Evolutionary conservation across 2,113 vertebrate genomes (phyloP).

Genomic region (Ciconia boyciana): DNA sequence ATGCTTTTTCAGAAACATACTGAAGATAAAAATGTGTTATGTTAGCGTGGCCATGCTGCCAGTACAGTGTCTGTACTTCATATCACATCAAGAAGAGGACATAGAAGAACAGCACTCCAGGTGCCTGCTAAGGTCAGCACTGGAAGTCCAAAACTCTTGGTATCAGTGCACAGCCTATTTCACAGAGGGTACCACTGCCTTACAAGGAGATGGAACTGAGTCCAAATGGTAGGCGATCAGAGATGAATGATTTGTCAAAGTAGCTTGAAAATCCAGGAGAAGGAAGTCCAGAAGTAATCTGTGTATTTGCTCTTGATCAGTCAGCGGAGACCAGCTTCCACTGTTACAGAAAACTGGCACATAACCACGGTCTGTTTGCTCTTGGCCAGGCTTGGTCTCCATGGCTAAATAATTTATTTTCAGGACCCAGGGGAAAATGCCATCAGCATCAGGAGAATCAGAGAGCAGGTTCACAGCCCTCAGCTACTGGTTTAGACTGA

Average conservation of each 20-base stretch:
- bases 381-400: neutral
- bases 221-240: neutral
- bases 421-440: neutral
- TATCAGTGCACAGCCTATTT: neutral
- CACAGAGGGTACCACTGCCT: neutral
- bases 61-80: neutral
- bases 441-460: neutral
- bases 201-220: neutral
- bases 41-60: neutral
- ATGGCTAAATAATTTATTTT: neutral
- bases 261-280: neutral
- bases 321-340: neutral
- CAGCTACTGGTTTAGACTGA: neutral
- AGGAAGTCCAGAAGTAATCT: neutral
- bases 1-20: neutral
- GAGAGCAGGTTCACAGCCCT: neutral
- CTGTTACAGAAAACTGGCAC: neutral
- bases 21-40: rapidly evolving
- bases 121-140: neutral
- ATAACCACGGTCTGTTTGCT: neutral
- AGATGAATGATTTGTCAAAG: neutral
- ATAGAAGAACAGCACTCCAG: neutral
- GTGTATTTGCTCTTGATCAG: neutral
- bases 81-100: neutral
- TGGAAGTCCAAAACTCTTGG: neutral